These are phyloP conservation scores for Caranx melampygus DNA, from an alignment of 2,113 vertebrate species.

Conservation along the genomic window DNA sequence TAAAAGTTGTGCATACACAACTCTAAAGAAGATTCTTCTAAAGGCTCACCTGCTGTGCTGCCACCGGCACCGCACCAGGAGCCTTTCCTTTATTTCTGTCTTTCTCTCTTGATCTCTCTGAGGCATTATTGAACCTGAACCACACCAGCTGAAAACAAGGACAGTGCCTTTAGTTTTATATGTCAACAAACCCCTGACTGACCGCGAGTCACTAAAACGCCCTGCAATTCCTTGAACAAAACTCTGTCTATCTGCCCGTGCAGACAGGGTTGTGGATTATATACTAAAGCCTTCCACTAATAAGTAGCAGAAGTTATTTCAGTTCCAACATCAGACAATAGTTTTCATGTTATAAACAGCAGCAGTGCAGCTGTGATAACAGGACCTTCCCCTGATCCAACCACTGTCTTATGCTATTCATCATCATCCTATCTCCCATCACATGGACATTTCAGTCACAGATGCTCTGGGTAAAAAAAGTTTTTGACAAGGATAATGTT, in stretches of 20 bases:
- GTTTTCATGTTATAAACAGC: conserved; percentile 11
- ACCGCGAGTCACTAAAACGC: conserved; percentile 73
- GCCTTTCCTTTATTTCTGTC: conserved; percentile 69
- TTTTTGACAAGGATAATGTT: neutral
- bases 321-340: neutral
- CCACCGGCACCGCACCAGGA: conserved; percentile 44
- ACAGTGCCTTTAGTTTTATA: conserved; percentile 88
- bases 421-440: neutral
- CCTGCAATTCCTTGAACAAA: conserved; percentile 18
- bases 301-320: conserved; percentile 20
- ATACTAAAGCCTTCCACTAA: conserved; percentile 19
- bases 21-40: conserved; percentile 81
- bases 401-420: neutral
- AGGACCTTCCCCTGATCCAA: neutral
- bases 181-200: conserved; percentile 65
- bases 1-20: conserved; percentile 82
- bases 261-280: conserved; percentile 31
- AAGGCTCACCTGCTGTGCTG: conserved; percentile 66
- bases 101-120: conserved; percentile 77
- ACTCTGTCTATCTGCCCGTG: conserved; percentile 14
- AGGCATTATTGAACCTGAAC: conserved; percentile 89
- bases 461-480: neutral
- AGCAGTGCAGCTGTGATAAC: neutral
- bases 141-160: conserved; percentile 88
- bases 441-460: conserved; percentile 27